Evolutionary conservation across 2,888 invertebrate species (phyloP).

Genomic region (Branchinecta sandiegonensis): DNA sequence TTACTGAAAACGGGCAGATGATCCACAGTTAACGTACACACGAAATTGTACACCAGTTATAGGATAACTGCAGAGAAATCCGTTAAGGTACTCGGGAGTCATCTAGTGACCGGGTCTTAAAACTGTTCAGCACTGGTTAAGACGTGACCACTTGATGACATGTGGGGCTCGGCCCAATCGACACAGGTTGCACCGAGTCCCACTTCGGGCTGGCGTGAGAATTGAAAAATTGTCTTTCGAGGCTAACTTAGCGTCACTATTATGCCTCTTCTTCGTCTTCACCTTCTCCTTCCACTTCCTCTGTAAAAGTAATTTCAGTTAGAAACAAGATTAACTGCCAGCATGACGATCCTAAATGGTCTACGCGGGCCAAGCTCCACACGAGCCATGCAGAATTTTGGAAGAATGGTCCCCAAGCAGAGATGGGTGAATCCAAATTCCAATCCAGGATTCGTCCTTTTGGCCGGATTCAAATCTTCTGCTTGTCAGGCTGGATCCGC

Average conservation of each 20-base stretch:
- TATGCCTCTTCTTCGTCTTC: conserved; percentile 24
- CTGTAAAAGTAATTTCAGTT: conserved; percentile 16
- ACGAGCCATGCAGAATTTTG: no score
- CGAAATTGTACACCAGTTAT: conserved; percentile 6
- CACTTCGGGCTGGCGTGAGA: no score
- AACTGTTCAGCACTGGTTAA: conserved; percentile 3
- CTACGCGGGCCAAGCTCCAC: no score
- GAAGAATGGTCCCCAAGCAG: no score
- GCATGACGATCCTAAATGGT: no score
- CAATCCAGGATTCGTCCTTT: no score
- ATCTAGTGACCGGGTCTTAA: conserved; percentile 11
- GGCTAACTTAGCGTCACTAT: neutral
- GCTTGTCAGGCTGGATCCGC: no score
- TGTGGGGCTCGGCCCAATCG: no score
- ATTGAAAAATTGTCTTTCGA: neutral
- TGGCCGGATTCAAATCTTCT: no score
- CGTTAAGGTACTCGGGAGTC: conserved; percentile 9
- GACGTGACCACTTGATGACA: neutral
- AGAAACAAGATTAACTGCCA: no score
- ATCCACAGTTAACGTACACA: conserved; percentile 8
- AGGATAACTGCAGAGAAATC: conserved; percentile 11
- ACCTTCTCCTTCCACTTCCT: conserved; percentile 23
- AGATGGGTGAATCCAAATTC: no score
- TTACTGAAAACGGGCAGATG: conserved; percentile 12
- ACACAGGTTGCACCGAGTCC: no score